Conservation (phyloP, 2,797 vertebrate genomes). For the Sebastolobus alascanus region DNA sequence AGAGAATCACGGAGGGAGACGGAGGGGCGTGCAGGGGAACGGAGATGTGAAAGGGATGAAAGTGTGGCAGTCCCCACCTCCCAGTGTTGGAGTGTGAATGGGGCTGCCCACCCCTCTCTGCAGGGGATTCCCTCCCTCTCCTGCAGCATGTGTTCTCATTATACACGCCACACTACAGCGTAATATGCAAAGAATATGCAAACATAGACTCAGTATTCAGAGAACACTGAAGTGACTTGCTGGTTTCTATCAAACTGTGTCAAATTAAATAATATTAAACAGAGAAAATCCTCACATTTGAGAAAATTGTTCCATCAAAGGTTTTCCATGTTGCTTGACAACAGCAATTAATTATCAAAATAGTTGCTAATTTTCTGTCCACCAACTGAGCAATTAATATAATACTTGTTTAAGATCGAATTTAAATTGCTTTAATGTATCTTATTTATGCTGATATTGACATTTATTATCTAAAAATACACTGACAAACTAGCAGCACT, state of each 20-base stretch:
- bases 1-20: background rate
- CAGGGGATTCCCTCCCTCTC: conserved; percentile 49
- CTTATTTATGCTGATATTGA: background rate
- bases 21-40: conserved; percentile 12
- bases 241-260: background rate
- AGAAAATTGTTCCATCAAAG: background rate
- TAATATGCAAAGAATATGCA: conserved; percentile 1
- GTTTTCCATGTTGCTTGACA: background rate
- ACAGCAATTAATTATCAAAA: background rate
- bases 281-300: background rate
- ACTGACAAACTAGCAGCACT: background rate
- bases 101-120: conserved; percentile 59
- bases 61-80: conserved; percentile 49
- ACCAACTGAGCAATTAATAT: background rate
- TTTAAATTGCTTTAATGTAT: background rate
- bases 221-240: background rate
- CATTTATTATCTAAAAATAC: background rate
- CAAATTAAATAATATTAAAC: background rate
- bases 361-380: background rate
- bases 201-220: conserved; percentile 7
- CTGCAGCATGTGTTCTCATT: conserved; percentile 36
- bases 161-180: conserved; percentile 1
- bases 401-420: background rate
- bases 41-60: conserved; percentile 50
- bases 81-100: conserved; percentile 60